Conservation (phyloP, 1,140 invertebrate genomes). For the Listronotus bonariensis region DNA sequence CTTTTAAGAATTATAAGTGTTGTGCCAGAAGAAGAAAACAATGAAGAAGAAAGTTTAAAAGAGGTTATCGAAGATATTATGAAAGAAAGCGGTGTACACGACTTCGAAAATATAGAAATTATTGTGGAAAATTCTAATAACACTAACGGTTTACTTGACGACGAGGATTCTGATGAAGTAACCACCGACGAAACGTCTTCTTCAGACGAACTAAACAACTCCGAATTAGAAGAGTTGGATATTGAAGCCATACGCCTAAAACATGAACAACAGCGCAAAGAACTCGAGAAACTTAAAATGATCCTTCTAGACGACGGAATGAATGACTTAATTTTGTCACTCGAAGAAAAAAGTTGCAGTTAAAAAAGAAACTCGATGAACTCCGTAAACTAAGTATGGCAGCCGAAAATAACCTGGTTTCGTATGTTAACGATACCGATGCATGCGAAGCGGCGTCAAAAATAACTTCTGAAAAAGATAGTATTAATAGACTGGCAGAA, state of each 20-base stretch:
- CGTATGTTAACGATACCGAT: constrained; percentile 47
- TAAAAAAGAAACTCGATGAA: constrained; percentile 51
- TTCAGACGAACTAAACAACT: constrained; percentile 41
- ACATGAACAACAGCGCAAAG: constrained; percentile 45
- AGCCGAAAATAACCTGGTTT: constrained; percentile 48
- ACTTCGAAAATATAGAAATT: constrained; percentile 39
- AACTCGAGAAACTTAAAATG: constrained; percentile 44
- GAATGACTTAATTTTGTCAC: constrained; percentile 46
- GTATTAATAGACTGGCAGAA: constrained; percentile 51
- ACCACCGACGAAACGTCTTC: constrained; percentile 26
- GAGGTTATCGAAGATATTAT: constrained; percentile 31
- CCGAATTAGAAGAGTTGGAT: constrained; percentile 44
- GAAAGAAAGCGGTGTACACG: constrained; percentile 25
- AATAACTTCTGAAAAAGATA: constrained; percentile 48
- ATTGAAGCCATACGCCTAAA: constrained; percentile 43
- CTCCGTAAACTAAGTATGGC: constrained; percentile 47
- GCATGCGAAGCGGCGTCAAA: constrained; percentile 46
- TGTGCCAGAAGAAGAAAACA: constrained; percentile 44
- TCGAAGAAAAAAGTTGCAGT: constrained; percentile 51
- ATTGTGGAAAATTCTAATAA: constrained; percentile 31
- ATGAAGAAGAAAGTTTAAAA: constrained; percentile 37
- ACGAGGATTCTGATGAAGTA: constrained; percentile 40
- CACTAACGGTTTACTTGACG: background rate
- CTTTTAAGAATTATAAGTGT: constrained; percentile 31
- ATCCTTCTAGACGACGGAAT: constrained; percentile 50